Base-by-base conservation (phyloP, 37 sponge, comb jelly and placozoan genomes). In the Eunapius fragilis region DNA sequence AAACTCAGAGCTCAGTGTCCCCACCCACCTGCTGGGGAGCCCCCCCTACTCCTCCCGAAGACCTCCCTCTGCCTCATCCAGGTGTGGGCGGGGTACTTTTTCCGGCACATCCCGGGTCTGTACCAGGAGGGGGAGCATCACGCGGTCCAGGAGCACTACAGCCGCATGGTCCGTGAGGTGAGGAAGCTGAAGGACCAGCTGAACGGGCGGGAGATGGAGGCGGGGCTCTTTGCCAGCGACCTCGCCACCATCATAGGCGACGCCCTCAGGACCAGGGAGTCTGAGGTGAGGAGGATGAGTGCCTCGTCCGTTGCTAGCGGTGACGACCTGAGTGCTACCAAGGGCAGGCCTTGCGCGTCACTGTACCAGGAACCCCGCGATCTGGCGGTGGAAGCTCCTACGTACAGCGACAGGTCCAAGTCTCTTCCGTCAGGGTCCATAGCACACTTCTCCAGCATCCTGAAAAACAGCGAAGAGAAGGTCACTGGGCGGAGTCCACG, bases 1-100 rank as follows among this genome's bases (percentile, higher is more conserved):
- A 67, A 48, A 14, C 49, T 69, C 26, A 32, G 45, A 2, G 17
- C 7, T 27, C 31, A 36, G 4, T 23, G 1, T n/a, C 67, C 50
- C 3, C 35, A 27, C 13, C 4, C 69, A 11, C 7, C 49, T 6
- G 35, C 68, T 25, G 31, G 19, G 6, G 33, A 25, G 13, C 50
- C 13, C 0, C 22, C 50, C 3, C 58, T 89, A 2, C 81, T 93
- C 24, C 27, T 84, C 9, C 94, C 94, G 0, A 80, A 87, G 68
- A 89, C 94, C 31, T 80, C 87, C 27, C 50, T 73, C 37, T 87
- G 87, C 69, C 75, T 41, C 37, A 26, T 93, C 31, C 79, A 71
- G 69, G 38, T 89, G 6, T 93, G 94, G 94, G 68, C 27, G 36
- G 90, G 89, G 7, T 84, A 87, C 74, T 93, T 93, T 77, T 87